Evolutionary conservation across 2,888 invertebrate species (phyloP), one percentile per base, ranked within the genome.

Genomic region (Odontocolon sp.): DNA sequence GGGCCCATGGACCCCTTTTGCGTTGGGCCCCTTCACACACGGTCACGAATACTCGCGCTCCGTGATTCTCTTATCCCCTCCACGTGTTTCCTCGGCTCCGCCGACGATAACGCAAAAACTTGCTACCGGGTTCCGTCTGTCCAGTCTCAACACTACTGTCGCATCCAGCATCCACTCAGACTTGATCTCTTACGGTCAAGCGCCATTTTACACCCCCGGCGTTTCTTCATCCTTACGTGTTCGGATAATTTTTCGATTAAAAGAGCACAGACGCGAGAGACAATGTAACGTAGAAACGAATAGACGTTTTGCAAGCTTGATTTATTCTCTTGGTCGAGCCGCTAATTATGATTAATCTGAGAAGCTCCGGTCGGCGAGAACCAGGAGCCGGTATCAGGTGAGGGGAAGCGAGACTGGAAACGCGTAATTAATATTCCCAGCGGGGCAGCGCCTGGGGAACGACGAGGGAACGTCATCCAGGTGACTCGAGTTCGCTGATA

Each of bases 331-430:
- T 47, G 81, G 57, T 54, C 38, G 56, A 74, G 81, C 82, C 82
- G 83, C 85, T 87, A 87, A 88, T 88, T 87, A 87, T 88, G 88
- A 88, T 88, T 88, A 88, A 88, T 87, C 86, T 82, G 83, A 67
- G 83, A 83, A 82, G 79, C 69, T 80, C 80, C 75, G 78, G 79
- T 75, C 79, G 78, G 82, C 79, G 79, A 81, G 79, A 80, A 82
- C 81, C 81, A 77, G 78, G 80, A 83, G 82, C 84, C 80, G 77
- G 61, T 28, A 8, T 9, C 14, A 4, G 9, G 52, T 38, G 38
- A 52, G 45, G 50, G 16, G 16, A 61, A 36, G 59, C n/a, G n/a
- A n/a, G 28, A 57, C 42, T 52, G 64, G 16, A 80, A 84, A 84
- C 76, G 50, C 61, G 85, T 87, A 87, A 87, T 87, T 87, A 87